Evolutionary conservation across 2,113 vertebrate species (phyloP).

Genomic region (Craseonycteris thonglongyai): DNA sequence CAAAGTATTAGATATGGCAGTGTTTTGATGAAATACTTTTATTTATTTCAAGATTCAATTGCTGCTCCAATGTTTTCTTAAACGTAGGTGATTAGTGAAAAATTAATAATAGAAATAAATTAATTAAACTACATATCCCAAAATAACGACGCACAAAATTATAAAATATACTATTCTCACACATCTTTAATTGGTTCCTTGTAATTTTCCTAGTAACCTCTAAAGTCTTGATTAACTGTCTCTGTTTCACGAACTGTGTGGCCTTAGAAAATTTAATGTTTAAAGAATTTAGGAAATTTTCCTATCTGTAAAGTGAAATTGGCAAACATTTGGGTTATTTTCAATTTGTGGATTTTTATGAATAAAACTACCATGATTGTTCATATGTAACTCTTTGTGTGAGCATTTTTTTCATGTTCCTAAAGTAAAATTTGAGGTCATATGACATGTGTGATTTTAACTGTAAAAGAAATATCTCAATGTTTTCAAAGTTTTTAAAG

Average conservation of each 20-base stretch:
- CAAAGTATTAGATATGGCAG: not conserved
- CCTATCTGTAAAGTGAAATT: not conserved
- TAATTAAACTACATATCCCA: not conserved
- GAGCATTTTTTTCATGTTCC: not conserved
- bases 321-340: not conserved
- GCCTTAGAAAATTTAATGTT: not conserved
- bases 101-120: not conserved
- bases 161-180: not conserved
- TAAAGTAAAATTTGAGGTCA: not conserved
- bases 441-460: not conserved
- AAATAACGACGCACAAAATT: not conserved
- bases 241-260: not conserved
- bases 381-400: not conserved
- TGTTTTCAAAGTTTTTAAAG: not conserved
- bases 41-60: not conserved
- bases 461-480: not conserved
- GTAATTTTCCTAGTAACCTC: not conserved
- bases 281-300: not conserved
- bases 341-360: not conserved
- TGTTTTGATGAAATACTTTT: not conserved
- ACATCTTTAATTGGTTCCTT: not conserved
- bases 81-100: not conserved
- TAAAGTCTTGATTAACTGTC: not conserved
- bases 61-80: not conserved
- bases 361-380: not conserved